Evolutionary conservation across 2,888 invertebrate species (phyloP).

Genomic region (Caenorhabditis plicata): DNA sequence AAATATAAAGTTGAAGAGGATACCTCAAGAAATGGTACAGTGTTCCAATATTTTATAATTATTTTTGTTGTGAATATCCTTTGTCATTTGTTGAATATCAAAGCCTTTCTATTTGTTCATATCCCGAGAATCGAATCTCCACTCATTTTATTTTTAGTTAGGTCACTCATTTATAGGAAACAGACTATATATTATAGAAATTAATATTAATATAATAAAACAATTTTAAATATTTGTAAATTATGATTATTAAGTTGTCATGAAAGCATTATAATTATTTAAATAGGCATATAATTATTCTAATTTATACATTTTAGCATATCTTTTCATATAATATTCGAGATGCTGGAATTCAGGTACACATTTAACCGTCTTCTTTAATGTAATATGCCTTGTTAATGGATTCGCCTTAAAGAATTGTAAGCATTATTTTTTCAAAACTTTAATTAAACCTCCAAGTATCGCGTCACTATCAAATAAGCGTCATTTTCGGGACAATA

Average conservation of each 20-base stretch:
- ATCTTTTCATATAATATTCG: slow-evolving; percentile 13
- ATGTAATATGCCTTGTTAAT: slow-evolving; percentile 1
- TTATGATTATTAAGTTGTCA: slow-evolving; percentile 1
- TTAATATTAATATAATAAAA: slow-evolving; percentile 4
- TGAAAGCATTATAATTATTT: neutral
- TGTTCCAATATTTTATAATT: slow-evolving; percentile 26
- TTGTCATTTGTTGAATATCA: neutral
- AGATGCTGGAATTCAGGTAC: slow-evolving; percentile 2
- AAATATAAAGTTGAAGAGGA: slow-evolving; percentile 3
- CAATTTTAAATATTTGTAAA: too few relatives aligned
- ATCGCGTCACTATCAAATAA: slow-evolving; percentile 7
- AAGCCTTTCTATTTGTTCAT: neutral
- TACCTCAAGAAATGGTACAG: slow-evolving; percentile 20
- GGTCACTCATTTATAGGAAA: neutral
- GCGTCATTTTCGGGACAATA: slow-evolving; percentile 6
- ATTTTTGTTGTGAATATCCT: neutral
- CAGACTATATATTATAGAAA: too few relatives aligned
- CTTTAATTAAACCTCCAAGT: slow-evolving; percentile 2
- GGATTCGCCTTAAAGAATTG: neutral
- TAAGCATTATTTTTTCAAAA: neutral
- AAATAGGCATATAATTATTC: too few relatives aligned
- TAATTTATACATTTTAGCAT: too few relatives aligned
- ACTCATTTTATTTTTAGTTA: neutral
- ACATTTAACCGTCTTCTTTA: slow-evolving; percentile 16
- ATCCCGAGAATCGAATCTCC: neutral